Base-by-base conservation (phyloP, 2,113 vertebrate genomes). In the Dinomys branickii region DNA sequence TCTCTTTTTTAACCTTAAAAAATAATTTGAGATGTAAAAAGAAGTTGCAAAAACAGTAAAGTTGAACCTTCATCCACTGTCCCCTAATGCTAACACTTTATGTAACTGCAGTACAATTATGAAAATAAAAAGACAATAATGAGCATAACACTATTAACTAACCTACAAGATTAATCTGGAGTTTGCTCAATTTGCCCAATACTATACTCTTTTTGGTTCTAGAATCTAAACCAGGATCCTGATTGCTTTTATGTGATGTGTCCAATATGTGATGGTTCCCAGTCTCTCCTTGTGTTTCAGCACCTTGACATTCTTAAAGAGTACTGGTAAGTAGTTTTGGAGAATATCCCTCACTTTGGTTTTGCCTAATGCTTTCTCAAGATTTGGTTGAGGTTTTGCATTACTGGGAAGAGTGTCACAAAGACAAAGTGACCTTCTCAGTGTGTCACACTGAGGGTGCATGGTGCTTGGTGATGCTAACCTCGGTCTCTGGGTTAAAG, bases 1-100 rank as follows among this genome's bases (percentile, higher is more conserved):
- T 84, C 12, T 73, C 35, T 38, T 80, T 71, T 63, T 75, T 83
- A 93, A 41, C 5, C 63, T 81, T 81, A 96, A 90, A 82, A 80
- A 90, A 65, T 58, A 85, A 88, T 47, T 87, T 47, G 30, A 93
- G 50, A 22, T 1, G 26, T 52, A 84, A 24, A 77, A 44, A 93
- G 82, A 63, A 84, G 14, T 78, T 80, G 3, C 67, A 93, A 90
- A 69, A 91, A 47, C 59, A 77, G 20, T 84, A 75, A 3, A 75
- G 3, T 61, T n/a, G 77, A 61, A 58, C 10, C 54, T 85, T 67
- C 3, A 56, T 8, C 28, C 38, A 69, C 41, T 28, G n/a, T 86
- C 44, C 56, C 19, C 5, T 81, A 54, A 89, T 58, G 26, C 38
- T 50, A 65, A 38, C n/a, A 90, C 63, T 24, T 82, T 90, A 33